Evolutionary conservation across 1,140 invertebrate species (phyloP), one percentile per base, ranked within the genome.

Genomic region (Pectinophora gossypiella): DNA sequence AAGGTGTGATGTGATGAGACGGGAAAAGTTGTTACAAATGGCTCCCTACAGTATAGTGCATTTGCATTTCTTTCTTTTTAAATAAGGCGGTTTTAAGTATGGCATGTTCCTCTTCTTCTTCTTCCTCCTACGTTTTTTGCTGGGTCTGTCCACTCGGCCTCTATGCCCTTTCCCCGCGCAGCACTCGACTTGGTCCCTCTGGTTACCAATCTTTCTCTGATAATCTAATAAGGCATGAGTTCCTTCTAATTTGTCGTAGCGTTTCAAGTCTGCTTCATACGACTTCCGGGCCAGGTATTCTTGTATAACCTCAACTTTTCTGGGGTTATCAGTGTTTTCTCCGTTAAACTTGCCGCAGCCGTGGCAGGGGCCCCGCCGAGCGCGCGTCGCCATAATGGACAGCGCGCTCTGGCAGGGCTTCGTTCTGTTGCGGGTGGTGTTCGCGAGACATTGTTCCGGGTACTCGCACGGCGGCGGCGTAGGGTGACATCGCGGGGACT

Each of bases 391-490:
- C 72, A 85, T 75, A 9, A 85, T 85, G 13, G 82, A 85, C 1
- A 70, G 65, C 0, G 82, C 82, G 40, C 82, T 85, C 15, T 27
- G 69, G 49, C 82, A 85, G n/a, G 75, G 82, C 40, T 47, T 66
- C 54, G 75, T 54, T 1, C 70, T 69, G 51, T 76, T 80, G n/a
- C 68, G 72, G 13, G 45, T 75, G 0, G 78, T 76, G 57, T 56
- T 80, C 47, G 53, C 74, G 3, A 85, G 53, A 54, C 82, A 85
- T 72, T 68, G 63, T 64, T 85, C 78, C 19, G 82, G 82, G 42
- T 76, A 76, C 54, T 65, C 43, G 38, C 82, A 85, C 23, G 71
- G 72, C 3, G 80, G 78, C 7, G 71, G 72, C 7, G 70, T 66
- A 5, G 79, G 82, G 43, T 85, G 77, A 51, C 82, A 85, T 50